Percentiles rank a stretch among this genome's conserved stretches.
Evolutionary conservation across 2,797 vertebrate species (phyloP).

Genomic region (Chrosomus eos): DNA sequence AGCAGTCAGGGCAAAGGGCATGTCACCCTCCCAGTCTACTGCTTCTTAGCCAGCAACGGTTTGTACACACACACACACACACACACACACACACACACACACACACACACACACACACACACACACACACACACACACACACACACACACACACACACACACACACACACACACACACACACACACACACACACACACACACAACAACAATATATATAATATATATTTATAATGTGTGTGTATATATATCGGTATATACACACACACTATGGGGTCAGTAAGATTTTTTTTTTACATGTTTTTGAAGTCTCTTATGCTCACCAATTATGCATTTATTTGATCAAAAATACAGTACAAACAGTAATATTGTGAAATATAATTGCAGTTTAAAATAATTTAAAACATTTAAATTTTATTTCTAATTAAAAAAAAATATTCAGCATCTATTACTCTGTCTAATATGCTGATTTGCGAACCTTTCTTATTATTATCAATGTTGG

Average conservation of each 20-base stretch:
- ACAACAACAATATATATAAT: neutral
- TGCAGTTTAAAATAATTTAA: neutral
- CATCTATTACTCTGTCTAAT: neutral
- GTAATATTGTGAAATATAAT: neutral
- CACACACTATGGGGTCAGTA: neutral
- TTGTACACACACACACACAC: slow-evolving; percentile 44
- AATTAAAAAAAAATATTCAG: too few relatives aligned
- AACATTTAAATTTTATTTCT: neutral
- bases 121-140: neutral
- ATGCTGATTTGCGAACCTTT: neutral
- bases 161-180: neutral
- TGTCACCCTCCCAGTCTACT: slow-evolving; percentile 84
- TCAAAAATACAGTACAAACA: neutral
- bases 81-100: too few relatives aligned
- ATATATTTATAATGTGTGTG: too few relatives aligned
- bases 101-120: neutral
- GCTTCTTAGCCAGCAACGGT: slow-evolving; percentile 76
- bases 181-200: slow-evolving; percentile 2
- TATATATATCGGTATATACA: too few relatives aligned
- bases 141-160: slow-evolving; percentile 2
- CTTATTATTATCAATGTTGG: neutral
- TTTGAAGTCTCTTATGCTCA: neutral
- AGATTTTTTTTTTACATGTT: neutral
- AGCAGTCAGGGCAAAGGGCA: slow-evolving; percentile 80
- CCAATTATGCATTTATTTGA: neutral